Evolutionary conservation across 2,113 vertebrate genomes (phyloP).

Genomic region (Poicephalus gulielmi): DNA sequence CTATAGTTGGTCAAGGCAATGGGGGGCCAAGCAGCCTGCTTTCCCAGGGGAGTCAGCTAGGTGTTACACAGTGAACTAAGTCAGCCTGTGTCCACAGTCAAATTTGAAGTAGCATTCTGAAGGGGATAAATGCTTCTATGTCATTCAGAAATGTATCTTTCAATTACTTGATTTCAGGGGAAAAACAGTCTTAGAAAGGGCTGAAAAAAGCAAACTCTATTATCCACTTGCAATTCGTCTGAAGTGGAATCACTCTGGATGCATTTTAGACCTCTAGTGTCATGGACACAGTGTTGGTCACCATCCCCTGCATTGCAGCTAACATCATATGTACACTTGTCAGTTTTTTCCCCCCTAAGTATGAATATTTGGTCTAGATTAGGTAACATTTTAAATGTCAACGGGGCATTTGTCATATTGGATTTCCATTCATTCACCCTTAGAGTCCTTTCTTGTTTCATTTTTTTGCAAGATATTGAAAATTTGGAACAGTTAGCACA

Average conservation of each 20-base stretch:
- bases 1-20: accelerated
- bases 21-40: background rate
- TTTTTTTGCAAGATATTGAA: background rate
- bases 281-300: background rate
- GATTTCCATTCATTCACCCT: background rate
- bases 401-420: background rate
- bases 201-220: background rate
- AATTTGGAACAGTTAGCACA: background rate
- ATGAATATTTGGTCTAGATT: background rate
- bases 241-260: background rate
- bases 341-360: background rate
- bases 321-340: background rate
- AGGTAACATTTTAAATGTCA: background rate
- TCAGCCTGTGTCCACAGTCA: background rate
- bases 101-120: background rate
- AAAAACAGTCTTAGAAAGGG: background rate
- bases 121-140: background rate
- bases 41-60: background rate
- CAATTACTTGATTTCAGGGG: background rate
- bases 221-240: background rate
- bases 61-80: background rate
- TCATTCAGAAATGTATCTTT: background rate
- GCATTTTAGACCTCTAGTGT: background rate
- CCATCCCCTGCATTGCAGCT: background rate
- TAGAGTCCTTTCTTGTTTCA: background rate